These are phyloP conservation scores for Drosophila picticornis DNA, from an alignment of 2,888 invertebrate species.

Conservation along the genomic window DNA sequence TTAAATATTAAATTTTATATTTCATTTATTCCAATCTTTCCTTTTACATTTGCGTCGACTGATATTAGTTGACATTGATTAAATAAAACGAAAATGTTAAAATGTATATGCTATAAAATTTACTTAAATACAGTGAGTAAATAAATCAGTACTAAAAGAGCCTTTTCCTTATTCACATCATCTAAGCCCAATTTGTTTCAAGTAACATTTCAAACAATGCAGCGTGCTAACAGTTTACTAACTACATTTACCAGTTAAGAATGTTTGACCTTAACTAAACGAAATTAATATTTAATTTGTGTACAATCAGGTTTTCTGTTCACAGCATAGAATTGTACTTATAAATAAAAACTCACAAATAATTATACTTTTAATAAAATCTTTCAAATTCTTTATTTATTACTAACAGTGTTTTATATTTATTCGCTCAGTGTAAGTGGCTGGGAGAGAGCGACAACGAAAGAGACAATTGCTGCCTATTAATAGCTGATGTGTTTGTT, in stretches of 20 bases:
- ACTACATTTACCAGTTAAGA: not conserved
- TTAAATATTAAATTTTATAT: not conserved
- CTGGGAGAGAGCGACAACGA: not conserved
- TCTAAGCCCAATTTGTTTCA: not conserved
- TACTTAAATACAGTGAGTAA: not conserved
- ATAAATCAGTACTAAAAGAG: not conserved
- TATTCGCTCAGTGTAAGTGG: constrained; percentile 19
- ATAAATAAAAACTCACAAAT: not conserved
- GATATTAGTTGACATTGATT: too few species aligned
- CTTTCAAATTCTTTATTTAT: not conserved
- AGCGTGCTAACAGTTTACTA: not conserved
- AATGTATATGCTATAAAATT: not conserved
- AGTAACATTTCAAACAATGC: not conserved
- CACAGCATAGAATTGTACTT: not conserved
- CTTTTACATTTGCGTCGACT: too few species aligned
- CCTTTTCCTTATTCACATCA: not conserved
- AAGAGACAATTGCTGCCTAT: constrained; percentile 34
- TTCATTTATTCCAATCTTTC: not conserved
- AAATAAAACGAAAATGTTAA: too few species aligned
- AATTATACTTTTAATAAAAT: not conserved
- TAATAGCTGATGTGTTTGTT: constrained; percentile 45
- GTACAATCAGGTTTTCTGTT: too few species aligned
- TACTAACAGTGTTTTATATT: not conserved
- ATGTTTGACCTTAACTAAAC: not conserved
- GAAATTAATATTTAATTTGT: not conserved